These are phyloP conservation scores for Trissolcus japonicus DNA, from an alignment of 2,888 invertebrate species.

Conservation along the genomic window DNA sequence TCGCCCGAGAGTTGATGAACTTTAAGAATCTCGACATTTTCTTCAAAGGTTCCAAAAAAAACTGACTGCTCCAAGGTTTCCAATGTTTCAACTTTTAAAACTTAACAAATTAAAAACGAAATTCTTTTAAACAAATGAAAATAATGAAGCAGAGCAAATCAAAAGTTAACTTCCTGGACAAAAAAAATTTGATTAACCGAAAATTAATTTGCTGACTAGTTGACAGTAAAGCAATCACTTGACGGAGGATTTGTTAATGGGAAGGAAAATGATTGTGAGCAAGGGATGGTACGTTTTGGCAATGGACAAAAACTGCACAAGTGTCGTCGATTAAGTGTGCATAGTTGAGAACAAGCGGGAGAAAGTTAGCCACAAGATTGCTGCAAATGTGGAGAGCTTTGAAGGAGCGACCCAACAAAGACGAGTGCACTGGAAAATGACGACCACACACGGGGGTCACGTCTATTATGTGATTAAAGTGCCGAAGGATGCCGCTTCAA, in stretches of 20 bases:
- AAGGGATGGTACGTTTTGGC: constrained; percentile 2
- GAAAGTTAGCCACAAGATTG: constrained; percentile 1
- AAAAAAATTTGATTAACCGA: no score
- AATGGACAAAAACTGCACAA: constrained; percentile 6
- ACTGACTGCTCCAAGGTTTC: no score
- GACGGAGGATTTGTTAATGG: neutral
- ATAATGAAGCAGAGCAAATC: no score
- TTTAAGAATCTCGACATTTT: constrained; percentile 51
- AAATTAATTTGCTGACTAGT: no score
- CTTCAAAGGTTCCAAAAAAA: constrained; percentile 8
- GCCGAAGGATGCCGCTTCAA: constrained; percentile 77
- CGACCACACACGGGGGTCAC: constrained; percentile 82
- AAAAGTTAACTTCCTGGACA: no score
- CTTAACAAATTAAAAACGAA: no score
- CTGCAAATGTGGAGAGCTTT: constrained; percentile 53
- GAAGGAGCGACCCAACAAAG: constrained; percentile 39
- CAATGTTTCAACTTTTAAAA: no score
- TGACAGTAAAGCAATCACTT: neutral
- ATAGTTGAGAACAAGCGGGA: constrained; percentile 1
- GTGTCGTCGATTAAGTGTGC: constrained; percentile 6
- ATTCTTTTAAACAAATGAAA: no score
- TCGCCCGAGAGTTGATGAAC: constrained; percentile 51
- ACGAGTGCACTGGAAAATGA: constrained; percentile 70
- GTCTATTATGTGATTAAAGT: constrained; percentile 84
- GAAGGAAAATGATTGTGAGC: constrained; percentile 1